These are phyloP conservation scores for Drosophila prosaltans DNA, from an alignment of 1,140 invertebrate genomes.

Conservation along the genomic window DNA sequence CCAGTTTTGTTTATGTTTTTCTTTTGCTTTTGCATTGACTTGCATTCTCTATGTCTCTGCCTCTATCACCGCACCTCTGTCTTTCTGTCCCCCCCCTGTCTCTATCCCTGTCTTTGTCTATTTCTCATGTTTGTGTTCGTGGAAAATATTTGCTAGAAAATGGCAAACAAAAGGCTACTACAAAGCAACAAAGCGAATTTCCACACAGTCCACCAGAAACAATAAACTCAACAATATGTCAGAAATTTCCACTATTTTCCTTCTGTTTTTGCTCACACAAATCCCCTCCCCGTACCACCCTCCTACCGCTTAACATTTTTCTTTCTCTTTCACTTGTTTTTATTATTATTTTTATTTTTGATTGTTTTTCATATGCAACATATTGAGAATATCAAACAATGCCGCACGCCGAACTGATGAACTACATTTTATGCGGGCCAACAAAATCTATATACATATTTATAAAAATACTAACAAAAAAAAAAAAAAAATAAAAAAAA, in stretches of 20 bases:
- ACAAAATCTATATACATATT: conserved; percentile 19
- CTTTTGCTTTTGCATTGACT: conserved; percentile 77
- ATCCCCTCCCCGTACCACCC: background rate
- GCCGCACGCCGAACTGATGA: conserved; percentile 39
- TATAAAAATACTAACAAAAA: conserved; percentile 18
- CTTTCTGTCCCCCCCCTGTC: too few species aligned
- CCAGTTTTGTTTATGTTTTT: conserved; percentile 74
- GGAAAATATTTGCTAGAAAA: conserved; percentile 77
- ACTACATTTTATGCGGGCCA: conserved; percentile 67
- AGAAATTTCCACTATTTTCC: conserved; percentile 39
- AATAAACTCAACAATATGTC: conserved; percentile 39
- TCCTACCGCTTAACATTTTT: background rate
- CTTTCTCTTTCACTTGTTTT: background rate
- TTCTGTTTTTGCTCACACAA: background rate
- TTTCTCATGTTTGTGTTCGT: conserved; percentile 54
- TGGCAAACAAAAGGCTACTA: conserved; percentile 68
- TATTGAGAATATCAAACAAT: conserved; percentile 58
- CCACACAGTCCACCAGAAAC: conserved; percentile 25
- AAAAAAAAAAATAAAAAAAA: too few species aligned
- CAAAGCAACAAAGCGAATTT: conserved; percentile 48
- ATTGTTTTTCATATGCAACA: conserved; percentile 36
- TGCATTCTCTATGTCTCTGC: conserved; percentile 41
- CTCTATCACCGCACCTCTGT: background rate
- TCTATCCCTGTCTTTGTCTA: conserved; percentile 1
- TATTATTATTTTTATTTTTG: conserved; percentile 25